Conservation (phyloP, 2,113 vertebrate species). For the Chionis minor region DNA sequence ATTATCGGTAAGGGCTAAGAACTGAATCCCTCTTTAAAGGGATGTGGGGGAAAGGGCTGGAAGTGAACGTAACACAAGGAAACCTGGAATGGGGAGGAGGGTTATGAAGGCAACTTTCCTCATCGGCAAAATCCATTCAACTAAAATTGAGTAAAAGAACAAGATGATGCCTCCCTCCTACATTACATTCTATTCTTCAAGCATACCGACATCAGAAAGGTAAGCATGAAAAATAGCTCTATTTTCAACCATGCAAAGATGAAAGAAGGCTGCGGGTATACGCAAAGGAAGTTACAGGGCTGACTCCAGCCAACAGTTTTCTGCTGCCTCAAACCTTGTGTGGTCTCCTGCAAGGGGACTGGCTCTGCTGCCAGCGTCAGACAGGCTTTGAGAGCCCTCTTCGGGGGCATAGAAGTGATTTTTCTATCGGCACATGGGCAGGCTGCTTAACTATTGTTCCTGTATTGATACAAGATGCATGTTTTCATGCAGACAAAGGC, state of each 20-base stretch:
- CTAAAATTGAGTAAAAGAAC: constrained; percentile 7
- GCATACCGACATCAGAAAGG: background rate
- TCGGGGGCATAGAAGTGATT: background rate
- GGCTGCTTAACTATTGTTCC: background rate
- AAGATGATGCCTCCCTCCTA: background rate
- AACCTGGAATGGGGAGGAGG: background rate
- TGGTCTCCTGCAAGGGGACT: background rate
- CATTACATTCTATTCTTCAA: background rate
- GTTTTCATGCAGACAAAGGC: background rate
- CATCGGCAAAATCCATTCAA: background rate
- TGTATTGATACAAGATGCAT: background rate
- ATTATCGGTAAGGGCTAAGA: background rate
- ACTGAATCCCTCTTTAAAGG: background rate
- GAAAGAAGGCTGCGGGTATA: background rate
- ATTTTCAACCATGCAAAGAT: background rate
- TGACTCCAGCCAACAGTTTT: background rate
- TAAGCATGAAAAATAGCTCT: background rate
- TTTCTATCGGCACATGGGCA: background rate
- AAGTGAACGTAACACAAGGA: background rate
- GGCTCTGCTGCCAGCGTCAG: background rate
- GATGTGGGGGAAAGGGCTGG: background rate
- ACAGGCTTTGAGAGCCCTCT: background rate
- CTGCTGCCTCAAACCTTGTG: background rate
- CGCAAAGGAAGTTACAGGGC: background rate
- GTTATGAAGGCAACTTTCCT: background rate